Conservation (phyloP, 2,888 invertebrate species). For the Eupithecia subumbrata region DNA sequence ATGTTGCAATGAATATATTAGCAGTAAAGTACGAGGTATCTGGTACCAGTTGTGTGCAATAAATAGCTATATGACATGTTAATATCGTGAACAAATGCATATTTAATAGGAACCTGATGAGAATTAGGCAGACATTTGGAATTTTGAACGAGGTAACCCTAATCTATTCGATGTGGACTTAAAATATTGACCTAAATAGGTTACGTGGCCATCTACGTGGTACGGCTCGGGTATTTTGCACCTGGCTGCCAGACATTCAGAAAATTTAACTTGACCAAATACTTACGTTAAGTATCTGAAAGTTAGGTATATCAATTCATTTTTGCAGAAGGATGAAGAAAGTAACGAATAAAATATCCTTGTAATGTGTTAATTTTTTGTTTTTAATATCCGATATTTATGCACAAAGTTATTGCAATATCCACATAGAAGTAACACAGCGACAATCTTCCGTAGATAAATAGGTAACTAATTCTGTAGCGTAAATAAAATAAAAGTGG, state of each 20-base stretch:
- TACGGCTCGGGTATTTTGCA: neutral
- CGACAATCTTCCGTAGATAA: neutral
- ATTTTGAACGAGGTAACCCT: slow-evolving; percentile 41
- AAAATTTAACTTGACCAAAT: neutral
- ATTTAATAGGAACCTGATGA: slow-evolving; percentile 59
- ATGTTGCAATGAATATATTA: slow-evolving; percentile 81
- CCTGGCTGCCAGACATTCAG: neutral
- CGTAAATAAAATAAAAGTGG: neutral
- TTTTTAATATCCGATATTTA: neutral
- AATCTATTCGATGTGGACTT: slow-evolving; percentile 41
- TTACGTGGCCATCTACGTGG: slow-evolving; percentile 16
- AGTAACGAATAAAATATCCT: neutral
- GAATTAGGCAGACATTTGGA: slow-evolving; percentile 45
- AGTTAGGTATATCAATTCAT: too few species aligned
- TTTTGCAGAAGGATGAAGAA: neutral
- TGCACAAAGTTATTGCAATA: neutral
- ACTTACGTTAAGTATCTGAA: neutral
- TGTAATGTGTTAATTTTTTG: neutral
- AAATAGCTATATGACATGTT: slow-evolving; percentile 70
- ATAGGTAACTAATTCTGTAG: neutral
- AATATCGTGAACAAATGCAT: slow-evolving; percentile 68
- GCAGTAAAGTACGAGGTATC: slow-evolving; percentile 67
- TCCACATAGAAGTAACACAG: neutral
- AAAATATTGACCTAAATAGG: slow-evolving; percentile 39
- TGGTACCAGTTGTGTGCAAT: slow-evolving; percentile 69